Base-by-base conservation (phyloP, 2,113 vertebrate genomes). In the Tragulus kanchil region DNA sequence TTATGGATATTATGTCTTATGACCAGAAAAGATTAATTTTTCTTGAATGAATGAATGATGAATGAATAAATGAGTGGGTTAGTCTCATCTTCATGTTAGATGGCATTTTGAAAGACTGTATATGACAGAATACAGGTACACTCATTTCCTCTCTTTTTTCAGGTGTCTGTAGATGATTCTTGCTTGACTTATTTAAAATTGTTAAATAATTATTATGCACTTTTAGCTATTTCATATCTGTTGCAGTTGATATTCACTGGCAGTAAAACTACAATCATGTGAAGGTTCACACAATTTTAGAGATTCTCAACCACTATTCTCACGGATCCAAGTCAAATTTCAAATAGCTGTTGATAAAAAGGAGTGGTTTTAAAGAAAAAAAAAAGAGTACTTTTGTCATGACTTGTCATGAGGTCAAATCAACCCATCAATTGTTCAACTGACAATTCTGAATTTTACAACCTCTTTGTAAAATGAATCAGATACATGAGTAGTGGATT, bases 381-480 rank as follows among this genome's bases (percentile, higher is more conserved):
- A 1, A 69, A 85, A 97, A 61, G 7, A 6, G 1, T 78, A 2
- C 3, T 92, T 85, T 88, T 84, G 26, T 88, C 59, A 54, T 97
- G 91, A 92, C 0, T 8, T 89, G 3, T 81, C 42, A 92, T 67
- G 26, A 0, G 48, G 1, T 64, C 62, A 64, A 64, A 64, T 25
- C 62, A 28, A 28, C 11, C 28, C 28, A 6, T 73, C 64, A 81
- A 26, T 79, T 92, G 14, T 45, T 86, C n/a, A 71, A 15, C n/a
- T 93, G 91, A 71, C 0, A 84, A 2, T 95, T 97, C 69, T 90
- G 75, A 54, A 87, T 2, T 6, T 94, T 93, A 45, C 3, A 96
- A 85, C 25, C 0, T 73, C 64, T 96, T 97, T 94, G 45, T 52
- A 85, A 95, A 54, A 12, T 69, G 17, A 92, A 87, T 88, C 87